A percentile compares a stretch with the other conserved stretches of the same genome.
phyloP scores from a whole-genome alignment of 2,888 invertebrate species.

The Drosophila flavopinicola region DNA sequence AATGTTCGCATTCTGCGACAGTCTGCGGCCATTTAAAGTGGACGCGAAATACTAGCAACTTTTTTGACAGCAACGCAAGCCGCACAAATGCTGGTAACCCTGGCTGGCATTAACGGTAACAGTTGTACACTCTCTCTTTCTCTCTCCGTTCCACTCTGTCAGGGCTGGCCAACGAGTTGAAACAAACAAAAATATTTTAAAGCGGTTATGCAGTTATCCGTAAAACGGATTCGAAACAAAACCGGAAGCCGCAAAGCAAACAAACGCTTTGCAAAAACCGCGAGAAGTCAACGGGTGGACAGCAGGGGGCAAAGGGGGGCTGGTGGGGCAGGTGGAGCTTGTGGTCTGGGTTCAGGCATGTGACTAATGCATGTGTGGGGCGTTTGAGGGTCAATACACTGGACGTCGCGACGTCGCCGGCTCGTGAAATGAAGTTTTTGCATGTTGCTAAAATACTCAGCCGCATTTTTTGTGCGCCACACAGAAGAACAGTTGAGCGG shows the following conservation, averaged over 20 bases:
- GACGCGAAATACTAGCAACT: slow-evolving; percentile 1
- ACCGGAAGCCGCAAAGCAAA: slow-evolving; percentile 78
- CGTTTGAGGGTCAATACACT: slow-evolving; percentile 71
- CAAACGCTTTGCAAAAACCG: slow-evolving; percentile 76
- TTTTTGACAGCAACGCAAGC: slow-evolving; percentile 5
- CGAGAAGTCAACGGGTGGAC: slow-evolving; percentile 52
- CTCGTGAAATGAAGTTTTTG: slow-evolving; percentile 75
- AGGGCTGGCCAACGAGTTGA: slow-evolving; percentile 1
- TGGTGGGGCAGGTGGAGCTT: slow-evolving; percentile 1
- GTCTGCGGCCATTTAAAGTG: slow-evolving; percentile 9
- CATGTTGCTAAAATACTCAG: slow-evolving; percentile 71
- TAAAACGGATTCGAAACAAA: slow-evolving; percentile 66
- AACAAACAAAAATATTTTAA: slow-evolving; percentile 52
- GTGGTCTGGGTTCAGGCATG: slow-evolving; percentile 17
- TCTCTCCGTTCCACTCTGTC: too few relatives aligned
- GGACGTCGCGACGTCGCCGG: slow-evolving; percentile 58
- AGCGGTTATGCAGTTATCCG: slow-evolving; percentile 69
- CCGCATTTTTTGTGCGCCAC: slow-evolving; percentile 67
- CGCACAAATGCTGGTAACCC: slow-evolving; percentile 21
- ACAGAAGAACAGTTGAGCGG: slow-evolving; percentile 40
- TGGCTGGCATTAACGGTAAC: slow-evolving; percentile 15
- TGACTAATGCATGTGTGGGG: slow-evolving; percentile 46
- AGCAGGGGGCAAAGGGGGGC: not conserved
- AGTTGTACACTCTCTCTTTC: slow-evolving; percentile 13
- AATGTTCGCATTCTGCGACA: not conserved